These are phyloP conservation scores for Leptura quadrifasciata DNA, from an alignment of 2,888 invertebrate species.

Conservation along the genomic window DNA sequence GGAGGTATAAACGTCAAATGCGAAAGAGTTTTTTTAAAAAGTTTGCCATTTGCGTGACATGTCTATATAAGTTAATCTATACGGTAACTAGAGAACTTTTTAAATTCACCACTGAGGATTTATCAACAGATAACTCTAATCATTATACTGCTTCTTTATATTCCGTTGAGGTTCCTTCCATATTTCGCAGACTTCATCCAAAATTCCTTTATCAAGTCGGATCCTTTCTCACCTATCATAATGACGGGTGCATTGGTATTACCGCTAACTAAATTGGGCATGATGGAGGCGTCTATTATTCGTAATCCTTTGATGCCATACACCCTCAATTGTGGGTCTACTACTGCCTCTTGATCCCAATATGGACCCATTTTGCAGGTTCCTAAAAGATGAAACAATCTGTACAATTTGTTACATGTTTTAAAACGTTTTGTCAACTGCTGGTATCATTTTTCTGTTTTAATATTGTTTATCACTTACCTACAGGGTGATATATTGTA, in stretches of 20 bases:
- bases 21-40: no score
- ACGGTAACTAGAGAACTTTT: background rate
- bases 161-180: constrained; percentile 43
- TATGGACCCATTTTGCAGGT: constrained; percentile 94
- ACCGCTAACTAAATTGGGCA: constrained; percentile 90
- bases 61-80: background rate
- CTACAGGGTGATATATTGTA: constrained; percentile 88
- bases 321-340: constrained; percentile 86
- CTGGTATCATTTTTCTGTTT: no score
- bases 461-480: constrained; percentile 73
- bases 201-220: constrained; percentile 90
- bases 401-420: background rate
- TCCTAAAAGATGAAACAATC: constrained; percentile 72
- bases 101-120: background rate
- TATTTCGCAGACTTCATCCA: constrained; percentile 78
- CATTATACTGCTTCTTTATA: background rate
- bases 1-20: no score
- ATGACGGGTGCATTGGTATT: constrained; percentile 92
- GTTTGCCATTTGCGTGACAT: no score
- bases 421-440: no score
- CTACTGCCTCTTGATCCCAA: constrained; percentile 89
- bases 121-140: no score
- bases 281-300: constrained; percentile 90
- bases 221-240: constrained; percentile 93
- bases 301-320: constrained; percentile 87